These are phyloP conservation scores for Esox niger DNA, from an alignment of 2,113 vertebrate species.

Conservation along the genomic window DNA sequence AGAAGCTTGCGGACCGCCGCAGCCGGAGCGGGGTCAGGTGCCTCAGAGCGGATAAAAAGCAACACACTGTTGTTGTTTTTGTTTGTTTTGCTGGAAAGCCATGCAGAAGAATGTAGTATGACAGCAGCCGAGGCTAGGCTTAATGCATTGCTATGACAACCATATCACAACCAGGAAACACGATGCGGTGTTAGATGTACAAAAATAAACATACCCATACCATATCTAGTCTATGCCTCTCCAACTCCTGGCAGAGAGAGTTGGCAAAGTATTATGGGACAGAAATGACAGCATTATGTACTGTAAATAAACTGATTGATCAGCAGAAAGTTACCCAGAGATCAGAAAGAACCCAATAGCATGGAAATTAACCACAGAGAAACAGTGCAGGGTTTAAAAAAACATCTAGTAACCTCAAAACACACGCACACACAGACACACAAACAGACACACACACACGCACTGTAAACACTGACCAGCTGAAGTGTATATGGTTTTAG, in stretches of 20 bases:
- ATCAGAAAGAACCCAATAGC: conserved; percentile 71
- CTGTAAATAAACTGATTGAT: background rate
- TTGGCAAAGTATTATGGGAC: conserved; percentile 99
- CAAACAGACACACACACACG: conserved; percentile 19
- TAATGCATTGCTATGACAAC: conserved; percentile 99
- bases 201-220: conserved; percentile 99
- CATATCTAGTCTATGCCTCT: conserved; percentile 99
- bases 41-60: conserved; percentile 71
- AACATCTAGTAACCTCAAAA: conserved; percentile 15
- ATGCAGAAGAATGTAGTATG: conserved; percentile 99
- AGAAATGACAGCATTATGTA: conserved; percentile 65
- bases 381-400: conserved; percentile 66
- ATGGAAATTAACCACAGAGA: conserved; percentile 80
- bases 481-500: conserved; percentile 45
- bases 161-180: conserved; percentile 99
- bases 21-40: conserved; percentile 62
- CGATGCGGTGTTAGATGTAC: conserved; percentile 99
- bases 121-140: conserved; percentile 99
- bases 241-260: conserved; percentile 99
- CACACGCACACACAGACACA: conserved; percentile 15
- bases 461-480: conserved; percentile 33
- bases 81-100: conserved; percentile 95
- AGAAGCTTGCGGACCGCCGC: conserved; percentile 7
- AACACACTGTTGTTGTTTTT: conserved; percentile 66
- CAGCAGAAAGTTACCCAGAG: conserved; percentile 76